Conservation (phyloP, 2,113 vertebrate species). For the Benthochromis sp. region DNA sequence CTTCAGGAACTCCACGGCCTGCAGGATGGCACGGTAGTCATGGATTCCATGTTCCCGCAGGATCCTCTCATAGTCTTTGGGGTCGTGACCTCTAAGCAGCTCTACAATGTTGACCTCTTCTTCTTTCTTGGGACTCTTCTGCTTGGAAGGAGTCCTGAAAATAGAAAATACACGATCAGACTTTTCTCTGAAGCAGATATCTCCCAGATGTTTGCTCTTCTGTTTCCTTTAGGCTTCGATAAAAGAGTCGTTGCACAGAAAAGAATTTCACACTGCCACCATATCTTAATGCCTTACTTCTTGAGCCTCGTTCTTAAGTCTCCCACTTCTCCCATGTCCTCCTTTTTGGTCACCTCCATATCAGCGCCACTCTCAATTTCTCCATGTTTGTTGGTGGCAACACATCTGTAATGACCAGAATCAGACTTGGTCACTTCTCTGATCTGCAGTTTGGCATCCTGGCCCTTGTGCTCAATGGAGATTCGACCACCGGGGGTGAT, state of each 20-base stretch:
- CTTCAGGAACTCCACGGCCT: slow-evolving; percentile 91
- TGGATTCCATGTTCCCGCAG: slow-evolving; percentile 90
- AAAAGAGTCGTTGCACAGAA: neutral
- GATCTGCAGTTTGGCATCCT: slow-evolving; percentile 88
- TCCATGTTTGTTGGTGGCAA: slow-evolving; percentile 87
- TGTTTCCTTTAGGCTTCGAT: neutral
- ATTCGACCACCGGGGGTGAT: slow-evolving; percentile 88
- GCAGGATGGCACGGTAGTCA: slow-evolving; percentile 91
- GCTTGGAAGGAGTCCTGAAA: slow-evolving; percentile 84
- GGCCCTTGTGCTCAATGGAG: slow-evolving; percentile 84
- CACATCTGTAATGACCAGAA: slow-evolving; percentile 89
- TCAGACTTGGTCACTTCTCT: slow-evolving; percentile 87
- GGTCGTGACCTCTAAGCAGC: slow-evolving; percentile 93
- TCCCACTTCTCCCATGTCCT: slow-evolving; percentile 72
- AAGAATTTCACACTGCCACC: neutral
- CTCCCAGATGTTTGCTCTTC: neutral
- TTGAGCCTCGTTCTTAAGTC: slow-evolving; percentile 86
- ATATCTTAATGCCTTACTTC: slow-evolving; percentile 70
- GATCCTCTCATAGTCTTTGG: slow-evolving; percentile 95
- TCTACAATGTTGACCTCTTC: slow-evolving; percentile 85
- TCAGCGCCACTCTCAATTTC: slow-evolving; percentile 88
- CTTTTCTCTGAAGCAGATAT: neutral
- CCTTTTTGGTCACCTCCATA: slow-evolving; percentile 83
- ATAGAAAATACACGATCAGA: neutral
- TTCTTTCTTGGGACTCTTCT: slow-evolving; percentile 84